These are phyloP conservation scores for Indicator maculatus DNA, from an alignment of 2,113 vertebrate genomes.

Conservation along the genomic window DNA sequence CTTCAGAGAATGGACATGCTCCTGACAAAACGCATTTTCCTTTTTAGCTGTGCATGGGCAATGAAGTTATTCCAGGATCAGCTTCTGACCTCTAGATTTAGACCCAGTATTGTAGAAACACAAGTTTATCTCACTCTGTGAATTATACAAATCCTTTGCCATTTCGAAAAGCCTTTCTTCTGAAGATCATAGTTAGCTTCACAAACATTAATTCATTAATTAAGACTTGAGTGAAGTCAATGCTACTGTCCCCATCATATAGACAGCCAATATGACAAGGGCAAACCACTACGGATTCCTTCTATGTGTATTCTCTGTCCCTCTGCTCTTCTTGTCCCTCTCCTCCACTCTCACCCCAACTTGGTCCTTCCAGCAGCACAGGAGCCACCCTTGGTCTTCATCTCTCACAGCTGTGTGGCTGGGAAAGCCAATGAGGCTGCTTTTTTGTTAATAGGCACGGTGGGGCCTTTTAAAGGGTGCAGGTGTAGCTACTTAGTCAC, in stretches of 20 bases:
- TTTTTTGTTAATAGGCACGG: not conserved
- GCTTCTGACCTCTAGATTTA: slow-evolving; percentile 31
- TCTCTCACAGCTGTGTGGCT: accelerated
- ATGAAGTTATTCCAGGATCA: slow-evolving; percentile 24
- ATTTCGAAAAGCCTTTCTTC: slow-evolving; percentile 48
- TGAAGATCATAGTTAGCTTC: slow-evolving; percentile 26
- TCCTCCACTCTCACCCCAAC: not conserved
- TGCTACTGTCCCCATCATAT: not conserved
- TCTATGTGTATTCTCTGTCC: not conserved
- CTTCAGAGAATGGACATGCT: not conserved
- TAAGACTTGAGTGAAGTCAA: not conserved
- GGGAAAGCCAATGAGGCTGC: not conserved
- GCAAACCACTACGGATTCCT: not conserved
- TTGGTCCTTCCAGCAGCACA: accelerated
- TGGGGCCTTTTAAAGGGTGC: not conserved
- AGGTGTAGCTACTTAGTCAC: not conserved
- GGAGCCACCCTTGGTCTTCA: accelerated
- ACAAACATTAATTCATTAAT: slow-evolving; percentile 31
- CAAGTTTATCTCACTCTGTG: not conserved
- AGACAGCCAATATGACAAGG: not conserved
- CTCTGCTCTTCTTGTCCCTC: not conserved
- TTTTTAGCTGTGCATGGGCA: slow-evolving; percentile 18
- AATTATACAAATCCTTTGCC: slow-evolving; percentile 24
- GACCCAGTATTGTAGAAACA: not conserved
- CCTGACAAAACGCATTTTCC: not conserved